Evolutionary conservation across 1,140 invertebrate genomes (phyloP), one percentile per base, ranked within the genome.

Genomic region (Mizuhopecten yessoensis): DNA sequence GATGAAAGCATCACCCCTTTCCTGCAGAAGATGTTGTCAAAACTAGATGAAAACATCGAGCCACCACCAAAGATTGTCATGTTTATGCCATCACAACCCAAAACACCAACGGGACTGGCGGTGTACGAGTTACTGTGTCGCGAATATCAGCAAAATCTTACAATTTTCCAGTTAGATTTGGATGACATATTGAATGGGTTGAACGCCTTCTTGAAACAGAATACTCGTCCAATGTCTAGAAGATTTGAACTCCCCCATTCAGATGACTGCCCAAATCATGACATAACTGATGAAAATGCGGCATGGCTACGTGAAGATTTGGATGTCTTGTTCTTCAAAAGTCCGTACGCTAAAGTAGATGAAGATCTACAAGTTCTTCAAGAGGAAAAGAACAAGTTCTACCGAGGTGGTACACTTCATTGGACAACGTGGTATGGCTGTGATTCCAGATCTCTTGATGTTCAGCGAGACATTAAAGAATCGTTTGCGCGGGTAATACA

Each of bases 221-320:
- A n/a, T 11, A 33, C 45, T 2, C 15, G 17, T 29, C 13, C 33
- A 0, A 33, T 45, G 34, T 20, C 23, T 42, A 29, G 33, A 34
- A 39, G 39, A 87, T 92, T 87, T 86, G 45, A 33, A 9, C 87
- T 93, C 0, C 93, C 93, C 3, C 91, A 90, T 33, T 75, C 34
- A 49, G 90, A 91, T n/a, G 87, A 87, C 0, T 45, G n/a, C 2
- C 34, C 34, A 17, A 87, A 88, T 34, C 75, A 87, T 7, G 39
- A 33, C 0, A 91, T 95, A 33, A 87, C 87, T 9, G 89, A 92
- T 33, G 89, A 92, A 42, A 91, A 94, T 7, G 93, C 91, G 86
- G 88, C 90, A 33, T 94, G 92, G 94, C 49, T 95, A 13, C 90
- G 34, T 36, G 94, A 95, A 89, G 92, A 94, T 86, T 87, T 94